phyloP scores from a whole-genome alignment of 2,113 vertebrate species.

The Aplodontia rufa region DNA sequence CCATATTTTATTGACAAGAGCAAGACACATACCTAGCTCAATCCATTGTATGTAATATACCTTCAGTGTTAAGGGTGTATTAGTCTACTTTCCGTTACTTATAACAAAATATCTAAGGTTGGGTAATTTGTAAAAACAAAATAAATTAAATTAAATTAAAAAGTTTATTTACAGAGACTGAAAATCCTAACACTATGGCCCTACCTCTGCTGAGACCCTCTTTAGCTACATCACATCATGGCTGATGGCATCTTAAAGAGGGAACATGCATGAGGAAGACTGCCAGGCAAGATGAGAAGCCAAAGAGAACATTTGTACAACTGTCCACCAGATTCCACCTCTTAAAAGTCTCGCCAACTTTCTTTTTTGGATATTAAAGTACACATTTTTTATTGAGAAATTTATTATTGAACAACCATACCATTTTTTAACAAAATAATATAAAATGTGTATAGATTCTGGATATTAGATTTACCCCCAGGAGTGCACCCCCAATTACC shows the following conservation, averaged over 20 bases:
- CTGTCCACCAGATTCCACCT: fast-evolving
- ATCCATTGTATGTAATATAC: background rate
- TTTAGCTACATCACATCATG: background rate
- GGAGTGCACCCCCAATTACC: no score
- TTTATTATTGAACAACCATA: no score
- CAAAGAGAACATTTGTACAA: background rate
- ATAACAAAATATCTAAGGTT: background rate
- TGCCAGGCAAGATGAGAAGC: background rate
- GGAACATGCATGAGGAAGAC: background rate
- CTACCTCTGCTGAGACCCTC: background rate
- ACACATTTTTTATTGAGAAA: no score
- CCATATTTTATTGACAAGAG: background rate
- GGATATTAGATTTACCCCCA: no score
- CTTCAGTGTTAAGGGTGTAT: background rate
- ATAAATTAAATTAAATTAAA: no score
- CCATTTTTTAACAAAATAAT: no score
- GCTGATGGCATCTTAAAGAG: background rate
- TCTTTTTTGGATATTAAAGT: no score
- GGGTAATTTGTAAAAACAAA: background rate
- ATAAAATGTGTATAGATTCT: no score
- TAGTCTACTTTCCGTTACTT: background rate
- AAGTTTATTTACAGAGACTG: no score
- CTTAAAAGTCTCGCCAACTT: background rate
- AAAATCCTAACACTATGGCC: background rate
- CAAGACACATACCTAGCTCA: background rate